These are phyloP conservation scores for Chelmon rostratus DNA, from an alignment of 2,797 vertebrate genomes.

Conservation along the genomic window DNA sequence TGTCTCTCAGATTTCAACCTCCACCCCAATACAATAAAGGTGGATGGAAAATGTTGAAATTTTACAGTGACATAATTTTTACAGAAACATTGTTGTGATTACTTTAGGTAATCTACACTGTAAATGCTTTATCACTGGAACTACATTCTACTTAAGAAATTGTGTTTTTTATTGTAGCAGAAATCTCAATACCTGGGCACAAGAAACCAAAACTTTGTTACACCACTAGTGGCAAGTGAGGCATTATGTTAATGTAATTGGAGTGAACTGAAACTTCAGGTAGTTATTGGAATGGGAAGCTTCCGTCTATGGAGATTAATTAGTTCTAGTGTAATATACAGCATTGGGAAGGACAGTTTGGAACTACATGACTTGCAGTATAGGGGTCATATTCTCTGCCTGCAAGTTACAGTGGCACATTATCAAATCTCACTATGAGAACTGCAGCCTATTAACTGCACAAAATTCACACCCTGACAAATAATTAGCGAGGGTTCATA, in stretches of 20 bases:
- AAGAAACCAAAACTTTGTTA: conserved; percentile 1
- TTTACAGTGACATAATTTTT: background rate
- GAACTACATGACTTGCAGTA: conserved; percentile 37
- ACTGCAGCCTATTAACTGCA: conserved; percentile 51
- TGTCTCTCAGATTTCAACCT: background rate
- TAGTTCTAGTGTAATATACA: conserved; percentile 43
- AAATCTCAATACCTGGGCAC: background rate
- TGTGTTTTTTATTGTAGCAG: background rate
- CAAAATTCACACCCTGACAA: conserved; percentile 59
- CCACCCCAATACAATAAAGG: background rate
- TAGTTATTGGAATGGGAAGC: conserved; percentile 23
- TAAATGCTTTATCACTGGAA: background rate
- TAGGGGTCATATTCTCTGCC: conserved; percentile 38
- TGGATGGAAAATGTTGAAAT: background rate
- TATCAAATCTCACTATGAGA: conserved; percentile 52
- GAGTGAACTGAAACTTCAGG: conserved; percentile 16
- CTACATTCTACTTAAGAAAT: conserved; percentile 13
- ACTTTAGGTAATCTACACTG: background rate
- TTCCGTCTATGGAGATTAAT: conserved; percentile 27
- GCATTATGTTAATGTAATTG: background rate
- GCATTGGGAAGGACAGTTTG: conserved; percentile 20
- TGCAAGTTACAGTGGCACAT: conserved; percentile 49
- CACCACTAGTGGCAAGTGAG: background rate
- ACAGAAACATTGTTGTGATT: conserved; percentile 3
- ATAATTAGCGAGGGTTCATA: conserved; percentile 48